A percentile compares a stretch with the other conserved stretches of the same genome.
These are phyloP conservation scores for Trachelus troglodyta DNA, from an alignment of 2,888 invertebrate species.

Conservation along the genomic window DNA sequence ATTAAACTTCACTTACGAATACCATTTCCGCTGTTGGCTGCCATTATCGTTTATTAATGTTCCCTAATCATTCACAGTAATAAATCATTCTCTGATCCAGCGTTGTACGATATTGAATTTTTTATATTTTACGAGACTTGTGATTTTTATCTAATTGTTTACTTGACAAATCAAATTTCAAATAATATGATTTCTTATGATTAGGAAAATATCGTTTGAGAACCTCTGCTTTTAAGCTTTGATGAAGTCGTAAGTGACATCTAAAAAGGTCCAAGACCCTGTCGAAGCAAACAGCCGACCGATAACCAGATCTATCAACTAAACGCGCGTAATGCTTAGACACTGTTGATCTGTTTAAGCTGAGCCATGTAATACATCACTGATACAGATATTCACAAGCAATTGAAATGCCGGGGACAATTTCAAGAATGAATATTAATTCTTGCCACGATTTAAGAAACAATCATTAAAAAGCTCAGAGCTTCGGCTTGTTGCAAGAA, in stretches of 20 bases:
- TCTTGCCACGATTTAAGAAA: no score
- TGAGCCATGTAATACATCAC: no score
- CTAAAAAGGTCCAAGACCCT: not conserved
- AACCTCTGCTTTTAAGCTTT: not conserved
- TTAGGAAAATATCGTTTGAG: not conserved
- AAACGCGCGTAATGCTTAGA: no score
- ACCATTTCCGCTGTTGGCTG: not conserved
- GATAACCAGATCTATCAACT: no score
- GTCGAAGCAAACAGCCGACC: no score
- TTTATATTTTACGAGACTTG: not conserved
- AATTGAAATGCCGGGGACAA: no score
- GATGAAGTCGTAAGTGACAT: not conserved
- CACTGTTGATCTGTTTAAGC: no score
- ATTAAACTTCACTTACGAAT: not conserved
- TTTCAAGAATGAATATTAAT: no score
- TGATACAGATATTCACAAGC: no score
- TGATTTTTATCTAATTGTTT: not conserved
- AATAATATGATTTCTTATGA: not conserved
- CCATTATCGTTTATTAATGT: slow-evolving; percentile 4
- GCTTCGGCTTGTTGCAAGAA: no score
- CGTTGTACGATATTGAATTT: not conserved
- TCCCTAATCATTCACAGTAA: not conserved
- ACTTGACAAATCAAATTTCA: not conserved
- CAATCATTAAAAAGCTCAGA: no score
- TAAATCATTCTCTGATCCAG: not conserved